Evolutionary conservation across 2,113 vertebrate genomes (phyloP), one percentile per base, ranked within the genome.

Genomic region (Lontra canadensis): DNA sequence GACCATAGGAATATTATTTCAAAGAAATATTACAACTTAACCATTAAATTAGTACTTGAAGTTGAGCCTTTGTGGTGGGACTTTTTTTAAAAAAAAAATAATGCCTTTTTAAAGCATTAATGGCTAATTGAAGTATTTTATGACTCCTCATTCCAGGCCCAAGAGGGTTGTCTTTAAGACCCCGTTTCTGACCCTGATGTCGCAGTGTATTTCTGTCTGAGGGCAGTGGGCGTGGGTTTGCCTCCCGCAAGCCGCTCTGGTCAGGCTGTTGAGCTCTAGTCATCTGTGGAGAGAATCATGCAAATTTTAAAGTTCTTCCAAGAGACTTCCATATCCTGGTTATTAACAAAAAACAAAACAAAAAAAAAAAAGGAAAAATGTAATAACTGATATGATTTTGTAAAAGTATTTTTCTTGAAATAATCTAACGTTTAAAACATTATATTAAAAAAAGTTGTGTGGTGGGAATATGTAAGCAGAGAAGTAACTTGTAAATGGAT

Each of bases 391-490:
- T 99, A 99, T 98, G 98, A 97, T 99, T 99, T 99, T 98, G 97
- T 98, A 98, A 98, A 98, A 98, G 97, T 99, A 99, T 99, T 99
- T 99, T 99, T 99, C 98, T 99, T 98, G 98, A 99, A 98, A 98
- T 98, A 95, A 98, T 99, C 98, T 99, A 99, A 99, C 98, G 93
- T 99, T 99, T 99, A 99, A 99, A 98, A 98, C 98, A 99, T 98
- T 99, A 98, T 99, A 99, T 99, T 98, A 97, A 98, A 97, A 97
- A 98, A 98, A 96, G 97, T 97, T 96, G 98, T 96, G 98, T 97
- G 97, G 97, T 95, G 99, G 98, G 98, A 98, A 96, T 96, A 98
- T 97, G 98, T 97, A 98, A 98, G 94, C 98, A 98, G 98, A 98
- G 98, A 94, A 97, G 85, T 94, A 92, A 97, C 96, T 97, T 98